Conservation (phyloP, 2,797 vertebrate genomes). For the Neomorphus geoffroyi region DNA sequence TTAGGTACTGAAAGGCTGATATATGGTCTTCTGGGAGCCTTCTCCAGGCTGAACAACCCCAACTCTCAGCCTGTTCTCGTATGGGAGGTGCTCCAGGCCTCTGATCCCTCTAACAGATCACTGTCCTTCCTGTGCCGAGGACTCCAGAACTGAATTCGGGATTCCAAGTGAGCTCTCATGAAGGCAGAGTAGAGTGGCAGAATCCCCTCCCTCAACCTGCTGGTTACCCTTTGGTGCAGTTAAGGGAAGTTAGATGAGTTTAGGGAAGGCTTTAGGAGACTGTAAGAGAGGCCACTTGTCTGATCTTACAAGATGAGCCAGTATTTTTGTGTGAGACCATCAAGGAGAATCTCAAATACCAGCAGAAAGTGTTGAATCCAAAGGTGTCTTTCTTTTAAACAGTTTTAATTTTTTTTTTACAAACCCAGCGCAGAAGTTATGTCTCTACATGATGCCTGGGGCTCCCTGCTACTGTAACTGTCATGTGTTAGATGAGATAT, state of each 20-base stretch:
- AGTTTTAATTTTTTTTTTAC: background rate
- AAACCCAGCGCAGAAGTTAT: background rate
- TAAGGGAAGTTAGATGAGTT: background rate
- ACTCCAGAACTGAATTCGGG: no score
- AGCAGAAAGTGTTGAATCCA: background rate
- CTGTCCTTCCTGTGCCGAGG: no score
- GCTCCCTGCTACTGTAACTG: background rate
- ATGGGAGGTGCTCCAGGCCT: no score
- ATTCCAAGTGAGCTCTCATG: no score
- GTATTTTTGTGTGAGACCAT: background rate
- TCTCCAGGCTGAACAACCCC: no score
- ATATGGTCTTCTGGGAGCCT: no score
- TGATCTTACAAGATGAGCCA: background rate
- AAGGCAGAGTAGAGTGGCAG: no score
- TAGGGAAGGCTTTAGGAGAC: background rate
- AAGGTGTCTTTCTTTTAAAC: background rate
- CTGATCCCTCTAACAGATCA: no score
- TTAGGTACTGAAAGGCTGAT: no score
- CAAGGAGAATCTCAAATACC: background rate
- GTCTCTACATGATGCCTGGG: background rate
- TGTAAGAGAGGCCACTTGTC: background rate
- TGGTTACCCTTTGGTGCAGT: no score
- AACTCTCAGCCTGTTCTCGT: no score
- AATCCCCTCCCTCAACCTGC: no score
- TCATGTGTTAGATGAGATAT: background rate